Evolutionary conservation across 2,888 invertebrate species (phyloP), one percentile per base, ranked within the genome.

Genomic region (Ectemnius continuus): DNA sequence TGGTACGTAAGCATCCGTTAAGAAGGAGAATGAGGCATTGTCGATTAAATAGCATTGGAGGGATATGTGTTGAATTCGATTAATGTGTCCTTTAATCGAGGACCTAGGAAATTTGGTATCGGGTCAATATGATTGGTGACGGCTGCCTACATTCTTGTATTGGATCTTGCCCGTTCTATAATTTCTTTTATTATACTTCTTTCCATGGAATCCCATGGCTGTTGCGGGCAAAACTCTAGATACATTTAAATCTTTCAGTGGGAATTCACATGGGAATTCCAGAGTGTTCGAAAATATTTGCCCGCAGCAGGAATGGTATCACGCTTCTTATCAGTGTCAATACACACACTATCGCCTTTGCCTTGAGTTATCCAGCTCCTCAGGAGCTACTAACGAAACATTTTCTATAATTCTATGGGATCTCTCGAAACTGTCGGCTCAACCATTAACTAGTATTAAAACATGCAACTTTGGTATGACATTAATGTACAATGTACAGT

Each of bases 311-410:
- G 78, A 87, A 82, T 82, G 86, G 85, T 81, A 81, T 89, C 86
- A 87, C 87, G 90, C 90, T 90, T 91, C 82, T 90, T 90, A 89
- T 91, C 86, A 87, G 85, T 90, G 88, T 90, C 85, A 83, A 86
- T 88, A 88, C 84, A 87, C 86, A 86, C 83, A 87, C 81, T 36
- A 36, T 86, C 86, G 84, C 81, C 81, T 81, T 78, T 82, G 82
- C 77, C 82, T 82, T 78, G 67, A 81, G 78, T 83, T 80, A 83
- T 71, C 48, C 36, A 36, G n/a, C 20, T 36, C 36, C 36, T 11
- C 8, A 36, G 11, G 36, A 36, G 36, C 36, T 36, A 36, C 36
- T 36, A 36, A 36, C 36, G 36, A 36, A 36, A 36, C 36, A 36
- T 36, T 36, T 36, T 36, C 5, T 36, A 8, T 36, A 36, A 36